Evolutionary conservation across 92 coral and sea anemone species (phyloP).

Genomic region (Phenganax subtilis): DNA sequence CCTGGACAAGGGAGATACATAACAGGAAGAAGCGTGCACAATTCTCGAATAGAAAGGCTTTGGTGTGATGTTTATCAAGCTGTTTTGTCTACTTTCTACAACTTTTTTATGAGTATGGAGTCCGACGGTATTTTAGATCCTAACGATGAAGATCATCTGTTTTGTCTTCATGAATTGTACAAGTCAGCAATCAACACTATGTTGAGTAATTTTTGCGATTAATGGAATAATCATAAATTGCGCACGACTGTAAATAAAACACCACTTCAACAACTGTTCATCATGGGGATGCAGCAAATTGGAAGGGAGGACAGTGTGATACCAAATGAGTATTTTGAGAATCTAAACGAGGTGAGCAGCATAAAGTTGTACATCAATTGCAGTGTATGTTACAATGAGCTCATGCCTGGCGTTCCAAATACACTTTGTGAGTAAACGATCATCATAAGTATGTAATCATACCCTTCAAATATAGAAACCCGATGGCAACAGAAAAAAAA

Average conservation of each 20-base stretch:
- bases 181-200: conserved; percentile 31
- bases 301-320: conserved; percentile 36
- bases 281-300: conserved; percentile 62
- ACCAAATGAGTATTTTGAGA: conserved; percentile 54
- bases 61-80: conserved; percentile 44
- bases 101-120: conserved; percentile 28
- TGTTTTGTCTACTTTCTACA: conserved; percentile 31
- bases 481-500: too few relatives aligned
- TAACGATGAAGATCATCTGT: conserved; percentile 32
- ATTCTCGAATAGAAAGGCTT: conserved; percentile 38
- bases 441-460: too few relatives aligned
- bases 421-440: too few relatives aligned
- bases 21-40: conserved; percentile 36
- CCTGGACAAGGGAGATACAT: conserved; percentile 49
- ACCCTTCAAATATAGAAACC: too few relatives aligned
- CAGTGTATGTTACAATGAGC: background rate
- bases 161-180: conserved; percentile 37
- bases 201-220: conserved; percentile 16
- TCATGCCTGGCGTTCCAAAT: background rate
- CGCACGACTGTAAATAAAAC: conserved; percentile 45
- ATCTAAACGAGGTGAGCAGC: conserved; percentile 26
- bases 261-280: conserved; percentile 53
- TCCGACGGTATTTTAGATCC: background rate
- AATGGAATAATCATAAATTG: conserved; percentile 47
- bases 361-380: too few relatives aligned